Evolutionary conservation across 53 echinoderm and acorn worm species (phyloP), one percentile per base, ranked within the genome.

Genomic region (Echinometra lucunter): DNA sequence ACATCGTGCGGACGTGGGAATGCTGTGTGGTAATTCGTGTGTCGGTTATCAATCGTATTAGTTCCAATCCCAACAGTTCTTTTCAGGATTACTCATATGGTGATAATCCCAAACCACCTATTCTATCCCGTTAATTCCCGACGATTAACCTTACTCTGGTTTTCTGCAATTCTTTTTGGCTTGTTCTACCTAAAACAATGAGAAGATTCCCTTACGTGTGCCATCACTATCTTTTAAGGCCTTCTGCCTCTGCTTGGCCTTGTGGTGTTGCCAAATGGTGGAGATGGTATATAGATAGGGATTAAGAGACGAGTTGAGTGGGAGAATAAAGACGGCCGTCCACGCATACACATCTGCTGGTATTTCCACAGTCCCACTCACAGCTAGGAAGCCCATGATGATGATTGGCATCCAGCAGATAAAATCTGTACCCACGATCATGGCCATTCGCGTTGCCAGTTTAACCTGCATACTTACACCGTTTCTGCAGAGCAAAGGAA

Each of bases 331-430:
- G 58, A 94, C 94, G 4, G 96, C 96, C 4, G 96, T 95, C 96
- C 95, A 95, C 30, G 96, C 96, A 55, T 96, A 96, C 1, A 95
- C 91, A 57, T 47, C 95, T 19, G 92, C 93, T 10, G 96, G 95
- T 37, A 96, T 93, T 11, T 96, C 82, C 2, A 92, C 89, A 37
- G 81, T 89, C 38, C 95, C 93, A n/a, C 32, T 88, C 12, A 72
- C 17, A 6, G 96, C 70, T 11, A 95, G 66, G 44, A 95, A 35
- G 7, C 91, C 95, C 96, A 96, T 96, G 35, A 96, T 66, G 55
- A 96, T 95, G 0, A 96, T 94, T 0, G 96, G 96, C 92, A 96
- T 81, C 96, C 96, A 96, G 37, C 96, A 96, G 0, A 90, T 32
- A 74, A 96, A 95, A 89, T 96, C 96, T 44, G 96, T 96, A 11